These are phyloP conservation scores for Erethizon dorsatum DNA, from an alignment of 2,797 vertebrate species.

Conservation along the genomic window DNA sequence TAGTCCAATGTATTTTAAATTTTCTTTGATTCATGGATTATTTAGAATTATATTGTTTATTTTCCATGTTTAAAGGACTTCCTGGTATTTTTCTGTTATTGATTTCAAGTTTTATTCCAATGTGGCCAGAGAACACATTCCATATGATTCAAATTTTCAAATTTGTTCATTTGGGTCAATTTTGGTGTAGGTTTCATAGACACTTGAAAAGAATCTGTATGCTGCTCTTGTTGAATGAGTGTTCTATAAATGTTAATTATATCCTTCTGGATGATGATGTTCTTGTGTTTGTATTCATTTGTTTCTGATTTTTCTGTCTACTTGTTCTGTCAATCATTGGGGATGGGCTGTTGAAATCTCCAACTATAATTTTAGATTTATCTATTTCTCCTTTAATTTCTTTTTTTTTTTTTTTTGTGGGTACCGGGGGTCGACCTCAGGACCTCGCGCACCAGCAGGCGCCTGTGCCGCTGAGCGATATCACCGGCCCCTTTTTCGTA, in stretches of 20 bases:
- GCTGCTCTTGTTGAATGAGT: not conserved
- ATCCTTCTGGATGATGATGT: not conserved
- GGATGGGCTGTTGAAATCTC: not conserved
- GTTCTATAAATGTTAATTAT: not conserved
- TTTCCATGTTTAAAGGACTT: not conserved
- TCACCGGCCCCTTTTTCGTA: too few relatives aligned
- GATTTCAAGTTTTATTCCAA: not conserved
- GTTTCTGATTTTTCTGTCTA: not conserved
- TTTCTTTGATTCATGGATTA: not conserved
- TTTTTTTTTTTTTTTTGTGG: too few relatives aligned
- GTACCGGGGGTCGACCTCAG: too few relatives aligned
- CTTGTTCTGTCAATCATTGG: not conserved
- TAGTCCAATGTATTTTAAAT: not conserved
- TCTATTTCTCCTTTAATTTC: not conserved
- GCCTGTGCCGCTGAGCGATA: too few relatives aligned
- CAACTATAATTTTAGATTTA: not conserved
- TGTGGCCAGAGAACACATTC: not conserved
- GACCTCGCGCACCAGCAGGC: too few relatives aligned
- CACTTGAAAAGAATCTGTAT: not conserved
- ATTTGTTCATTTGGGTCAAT: not conserved
- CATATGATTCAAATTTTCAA: not conserved
- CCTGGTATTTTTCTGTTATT: not conserved
- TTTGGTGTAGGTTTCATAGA: not conserved
- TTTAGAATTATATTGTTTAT: not conserved
- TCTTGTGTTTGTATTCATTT: not conserved